Conservation (phyloP, 2,113 vertebrate species). For the Gambusia holbrooki region DNA sequence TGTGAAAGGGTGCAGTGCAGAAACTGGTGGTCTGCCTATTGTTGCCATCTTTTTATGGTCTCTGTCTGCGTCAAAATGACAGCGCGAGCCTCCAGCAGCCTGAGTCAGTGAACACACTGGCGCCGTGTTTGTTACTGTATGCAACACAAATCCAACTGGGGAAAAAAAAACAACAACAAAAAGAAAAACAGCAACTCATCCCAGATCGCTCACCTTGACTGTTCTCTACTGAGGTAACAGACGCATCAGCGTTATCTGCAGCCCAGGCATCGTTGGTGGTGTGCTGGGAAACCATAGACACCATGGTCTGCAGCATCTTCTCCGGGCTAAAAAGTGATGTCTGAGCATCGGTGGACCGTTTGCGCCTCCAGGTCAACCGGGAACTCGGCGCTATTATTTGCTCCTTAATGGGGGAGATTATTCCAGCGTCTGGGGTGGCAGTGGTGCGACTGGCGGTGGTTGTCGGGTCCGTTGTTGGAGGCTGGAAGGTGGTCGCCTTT, state of each 20-base stretch:
- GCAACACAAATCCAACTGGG: not conserved
- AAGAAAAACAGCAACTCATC: not conserved
- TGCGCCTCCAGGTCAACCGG: slow-evolving; percentile 29
- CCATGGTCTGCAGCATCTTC: slow-evolving; percentile 70
- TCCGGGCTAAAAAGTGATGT: slow-evolving; percentile 48
- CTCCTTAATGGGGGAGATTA: slow-evolving; percentile 3
- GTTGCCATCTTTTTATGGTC: slow-evolving; percentile 55
- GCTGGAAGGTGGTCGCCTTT: slow-evolving; percentile 43
- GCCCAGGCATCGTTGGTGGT: slow-evolving; percentile 65
- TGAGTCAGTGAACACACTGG: not conserved
- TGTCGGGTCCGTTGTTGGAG: slow-evolving; percentile 36
- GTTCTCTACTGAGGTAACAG: slow-evolving; percentile 59
- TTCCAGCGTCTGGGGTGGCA: slow-evolving; percentile 18
- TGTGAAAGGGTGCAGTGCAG: slow-evolving; percentile 1
- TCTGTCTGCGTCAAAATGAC: slow-evolving; percentile 66
- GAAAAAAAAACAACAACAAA: no score
- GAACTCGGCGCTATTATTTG: slow-evolving; percentile 19
- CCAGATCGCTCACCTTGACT: slow-evolving; percentile 75
- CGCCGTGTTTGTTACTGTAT: not conserved
- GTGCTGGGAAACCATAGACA: slow-evolving; percentile 67
- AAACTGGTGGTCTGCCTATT: slow-evolving; percentile 48
- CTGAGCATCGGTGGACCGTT: slow-evolving; percentile 57
- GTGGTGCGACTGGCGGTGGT: slow-evolving; percentile 24
- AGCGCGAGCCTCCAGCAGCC: slow-evolving; percentile 16
- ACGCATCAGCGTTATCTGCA: slow-evolving; percentile 49